These are phyloP conservation scores for Apamea epomidion DNA, from an alignment of 2,888 invertebrate genomes.

Conservation along the genomic window DNA sequence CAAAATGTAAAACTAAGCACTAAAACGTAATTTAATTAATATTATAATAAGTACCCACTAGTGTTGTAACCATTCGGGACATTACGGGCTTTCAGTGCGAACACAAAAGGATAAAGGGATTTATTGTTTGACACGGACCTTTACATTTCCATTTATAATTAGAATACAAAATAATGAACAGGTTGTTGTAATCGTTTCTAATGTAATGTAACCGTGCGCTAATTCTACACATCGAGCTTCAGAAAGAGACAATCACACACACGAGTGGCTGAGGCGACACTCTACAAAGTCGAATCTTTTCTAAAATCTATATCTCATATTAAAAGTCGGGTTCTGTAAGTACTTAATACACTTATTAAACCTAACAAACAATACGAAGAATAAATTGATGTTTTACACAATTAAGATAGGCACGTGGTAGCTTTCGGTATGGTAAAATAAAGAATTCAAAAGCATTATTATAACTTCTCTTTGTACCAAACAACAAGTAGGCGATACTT, in stretches of 20 bases:
- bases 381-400: not conserved
- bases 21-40: conserved; percentile 67
- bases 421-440: not conserved
- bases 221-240: not conserved
- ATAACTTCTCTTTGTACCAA: conserved; percentile 36
- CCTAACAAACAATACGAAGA: not conserved
- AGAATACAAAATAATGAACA: not conserved
- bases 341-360: not conserved
- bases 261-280: not conserved
- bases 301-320: not conserved
- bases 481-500: conserved; percentile 35
- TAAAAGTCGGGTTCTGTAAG: not conserved
- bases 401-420: not conserved
- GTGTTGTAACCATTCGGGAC: conserved; percentile 55
- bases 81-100: conserved; percentile 22
- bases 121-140: conserved; percentile 28
- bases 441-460: conserved; percentile 27
- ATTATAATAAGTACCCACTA: conserved; percentile 62
- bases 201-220: not conserved
- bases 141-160: conserved; percentile 15
- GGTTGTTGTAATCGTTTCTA: not conserved
- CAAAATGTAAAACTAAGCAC: conserved; percentile 58
- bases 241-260: not conserved
- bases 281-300: not conserved
- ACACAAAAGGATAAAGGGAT: conserved; percentile 43